Conservation (phyloP, 1,140 invertebrate genomes). For the Schlechtendalia chinensis region DNA sequence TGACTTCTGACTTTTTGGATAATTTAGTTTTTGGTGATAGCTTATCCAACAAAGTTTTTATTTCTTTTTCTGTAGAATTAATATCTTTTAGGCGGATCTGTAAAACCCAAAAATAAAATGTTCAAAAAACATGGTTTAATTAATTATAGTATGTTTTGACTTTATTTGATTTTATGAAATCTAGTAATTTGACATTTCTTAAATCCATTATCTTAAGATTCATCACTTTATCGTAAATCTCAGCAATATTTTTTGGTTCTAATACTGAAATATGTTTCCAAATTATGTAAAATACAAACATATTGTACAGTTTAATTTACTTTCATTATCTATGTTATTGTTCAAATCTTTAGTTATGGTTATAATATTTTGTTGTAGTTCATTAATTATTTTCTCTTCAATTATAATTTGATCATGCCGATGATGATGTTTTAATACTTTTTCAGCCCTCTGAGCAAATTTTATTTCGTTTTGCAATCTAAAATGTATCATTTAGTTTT, state of each 20-base stretch:
- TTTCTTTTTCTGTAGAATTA: neutral
- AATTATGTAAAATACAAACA: neutral
- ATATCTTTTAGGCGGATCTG: constrained; percentile 4
- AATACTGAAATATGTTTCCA: neutral
- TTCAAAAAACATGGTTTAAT: neutral
- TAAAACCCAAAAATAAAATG: neutral
- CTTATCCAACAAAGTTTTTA: constrained; percentile 17
- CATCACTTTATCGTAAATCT: neutral
- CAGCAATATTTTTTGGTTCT: neutral
- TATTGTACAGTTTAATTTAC: neutral
- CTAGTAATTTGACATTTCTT: neutral
- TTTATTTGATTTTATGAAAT: constrained; percentile 9
- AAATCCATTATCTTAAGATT: neutral
- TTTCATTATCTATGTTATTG: neutral
- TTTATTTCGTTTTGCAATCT: constrained; percentile 17
- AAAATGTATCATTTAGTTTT: neutral
- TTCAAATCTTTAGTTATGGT: neutral
- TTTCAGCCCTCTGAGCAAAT: constrained; percentile 3
- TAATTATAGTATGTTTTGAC: neutral
- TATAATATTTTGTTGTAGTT: constrained; percentile 1
- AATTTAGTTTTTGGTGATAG: neutral
- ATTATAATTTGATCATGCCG: neutral
- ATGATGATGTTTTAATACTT: constrained; percentile 23
- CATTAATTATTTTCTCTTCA: constrained; percentile 5
- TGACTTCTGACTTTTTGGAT: neutral